A percentile compares a stretch with the other conserved stretches of the same genome.
Conservation (phyloP, 53 echinoderm and acorn worm species). For the Echinometra lucunter region DNA sequence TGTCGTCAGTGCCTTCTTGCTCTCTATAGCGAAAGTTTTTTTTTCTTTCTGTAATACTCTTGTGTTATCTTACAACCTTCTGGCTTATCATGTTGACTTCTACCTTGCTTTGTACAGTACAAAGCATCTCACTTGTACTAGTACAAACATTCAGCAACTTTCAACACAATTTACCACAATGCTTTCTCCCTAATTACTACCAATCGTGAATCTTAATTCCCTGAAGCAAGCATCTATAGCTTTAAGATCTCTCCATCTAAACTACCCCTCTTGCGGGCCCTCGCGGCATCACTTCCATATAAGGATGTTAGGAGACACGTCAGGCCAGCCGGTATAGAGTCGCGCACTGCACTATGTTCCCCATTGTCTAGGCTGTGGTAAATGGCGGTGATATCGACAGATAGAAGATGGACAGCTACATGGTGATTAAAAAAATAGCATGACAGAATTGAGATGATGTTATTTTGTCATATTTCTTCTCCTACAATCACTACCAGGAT, state of each 20-base stretch:
- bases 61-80: background rate
- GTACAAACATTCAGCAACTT: background rate
- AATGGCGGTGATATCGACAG: slow-evolving; percentile 22
- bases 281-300: slow-evolving; percentile 58
- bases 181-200: background rate
- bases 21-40: too few species aligned
- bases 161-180: background rate
- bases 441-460: background rate
- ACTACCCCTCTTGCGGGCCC: slow-evolving; percentile 48
- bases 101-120: background rate
- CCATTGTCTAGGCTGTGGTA: slow-evolving; percentile 58
- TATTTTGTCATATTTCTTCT: background rate
- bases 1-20: background rate
- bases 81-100: background rate
- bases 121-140: background rate
- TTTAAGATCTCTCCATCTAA: slow-evolving; percentile 28
- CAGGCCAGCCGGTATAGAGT: slow-evolving; percentile 44
- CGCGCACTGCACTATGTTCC: background rate
- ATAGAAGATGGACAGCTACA: slow-evolving; percentile 26
- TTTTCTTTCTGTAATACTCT: background rate
- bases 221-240: background rate
- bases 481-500: too few species aligned
- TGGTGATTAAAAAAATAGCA: slow-evolving; percentile 2
- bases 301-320: slow-evolving; percentile 42
- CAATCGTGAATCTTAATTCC: background rate